Conservation (phyloP, 2,113 vertebrate genomes). For the Arenaria interpres region DNA sequence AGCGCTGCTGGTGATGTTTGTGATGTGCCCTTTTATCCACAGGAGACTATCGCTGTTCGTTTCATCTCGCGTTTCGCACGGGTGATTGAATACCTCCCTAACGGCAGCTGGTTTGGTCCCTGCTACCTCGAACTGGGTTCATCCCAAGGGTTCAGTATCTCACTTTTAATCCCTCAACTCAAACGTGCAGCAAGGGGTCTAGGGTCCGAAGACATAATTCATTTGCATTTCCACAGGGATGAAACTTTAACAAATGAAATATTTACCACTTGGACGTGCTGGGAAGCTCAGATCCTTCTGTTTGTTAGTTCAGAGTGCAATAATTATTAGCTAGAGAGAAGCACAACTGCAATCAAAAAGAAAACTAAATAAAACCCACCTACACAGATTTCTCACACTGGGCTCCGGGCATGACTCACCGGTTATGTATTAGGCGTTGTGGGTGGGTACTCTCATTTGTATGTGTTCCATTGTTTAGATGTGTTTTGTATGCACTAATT, state of each 20-base stretch:
- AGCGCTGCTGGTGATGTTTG: background rate
- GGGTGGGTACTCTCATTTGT: constrained; percentile 50
- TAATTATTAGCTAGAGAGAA: constrained; percentile 41
- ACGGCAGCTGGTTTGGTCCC: background rate
- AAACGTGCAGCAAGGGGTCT: background rate
- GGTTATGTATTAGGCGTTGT: constrained; percentile 31
- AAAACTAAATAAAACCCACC: constrained; percentile 47
- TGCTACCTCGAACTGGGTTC: background rate
- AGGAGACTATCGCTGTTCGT: fast-evolving
- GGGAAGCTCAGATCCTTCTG: background rate
- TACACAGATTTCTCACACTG: constrained; percentile 57
- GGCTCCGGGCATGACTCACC: constrained; percentile 40
- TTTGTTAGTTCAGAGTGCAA: constrained; percentile 30
- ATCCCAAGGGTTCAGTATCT: background rate
- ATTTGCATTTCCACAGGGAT: background rate
- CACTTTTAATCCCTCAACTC: background rate
- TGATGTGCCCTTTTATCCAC: background rate
- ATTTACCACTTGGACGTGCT: background rate
- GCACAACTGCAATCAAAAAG: constrained; percentile 16
- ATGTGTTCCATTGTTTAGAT: constrained; percentile 47
- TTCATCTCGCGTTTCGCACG: background rate
- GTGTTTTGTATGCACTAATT: constrained; percentile 16
- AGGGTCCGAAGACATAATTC: background rate
- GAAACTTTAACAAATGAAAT: background rate
- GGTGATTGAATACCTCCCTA: background rate